Evolutionary conservation across 2,888 invertebrate species (phyloP).

Genomic region (Hipparchia sbordonii): DNA sequence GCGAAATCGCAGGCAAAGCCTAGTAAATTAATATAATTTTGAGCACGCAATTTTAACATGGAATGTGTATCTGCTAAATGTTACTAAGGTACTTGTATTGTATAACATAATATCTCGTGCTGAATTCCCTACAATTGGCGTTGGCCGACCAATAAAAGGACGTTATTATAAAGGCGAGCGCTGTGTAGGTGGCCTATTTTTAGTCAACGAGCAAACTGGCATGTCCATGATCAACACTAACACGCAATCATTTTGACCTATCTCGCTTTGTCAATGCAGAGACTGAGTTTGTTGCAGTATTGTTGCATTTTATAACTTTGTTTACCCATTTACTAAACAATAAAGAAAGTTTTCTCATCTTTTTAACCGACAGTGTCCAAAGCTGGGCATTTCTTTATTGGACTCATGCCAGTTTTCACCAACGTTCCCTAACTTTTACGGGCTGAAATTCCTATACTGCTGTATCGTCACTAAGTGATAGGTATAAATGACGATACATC

Average conservation of each 20-base stretch:
- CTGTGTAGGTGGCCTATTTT: conserved; percentile 59
- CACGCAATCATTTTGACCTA: conserved; percentile 77
- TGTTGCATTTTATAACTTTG: background rate
- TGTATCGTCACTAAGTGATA: too few species aligned
- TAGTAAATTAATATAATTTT: too few species aligned
- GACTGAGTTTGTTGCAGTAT: background rate
- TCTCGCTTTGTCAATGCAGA: conserved; percentile 51
- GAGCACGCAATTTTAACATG: too few species aligned
- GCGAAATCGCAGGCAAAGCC: too few species aligned
- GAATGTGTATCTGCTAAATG: background rate
- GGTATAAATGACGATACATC: too few species aligned
- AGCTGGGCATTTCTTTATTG: too few species aligned
- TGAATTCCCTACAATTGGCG: conserved; percentile 19
- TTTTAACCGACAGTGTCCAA: too few species aligned
- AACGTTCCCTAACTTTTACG: too few species aligned
- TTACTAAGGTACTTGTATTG: background rate
- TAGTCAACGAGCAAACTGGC: conserved; percentile 57
- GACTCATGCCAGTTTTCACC: too few species aligned
- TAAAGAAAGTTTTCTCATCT: background rate
- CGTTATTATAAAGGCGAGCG: conserved; percentile 39
- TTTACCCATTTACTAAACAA: background rate
- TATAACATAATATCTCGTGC: background rate
- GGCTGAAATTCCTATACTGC: too few species aligned
- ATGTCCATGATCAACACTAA: conserved; percentile 62
- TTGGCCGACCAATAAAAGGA: conserved; percentile 32